These are phyloP conservation scores for Australoheros facetus DNA, from an alignment of 2,797 vertebrate species.

Conservation along the genomic window DNA sequence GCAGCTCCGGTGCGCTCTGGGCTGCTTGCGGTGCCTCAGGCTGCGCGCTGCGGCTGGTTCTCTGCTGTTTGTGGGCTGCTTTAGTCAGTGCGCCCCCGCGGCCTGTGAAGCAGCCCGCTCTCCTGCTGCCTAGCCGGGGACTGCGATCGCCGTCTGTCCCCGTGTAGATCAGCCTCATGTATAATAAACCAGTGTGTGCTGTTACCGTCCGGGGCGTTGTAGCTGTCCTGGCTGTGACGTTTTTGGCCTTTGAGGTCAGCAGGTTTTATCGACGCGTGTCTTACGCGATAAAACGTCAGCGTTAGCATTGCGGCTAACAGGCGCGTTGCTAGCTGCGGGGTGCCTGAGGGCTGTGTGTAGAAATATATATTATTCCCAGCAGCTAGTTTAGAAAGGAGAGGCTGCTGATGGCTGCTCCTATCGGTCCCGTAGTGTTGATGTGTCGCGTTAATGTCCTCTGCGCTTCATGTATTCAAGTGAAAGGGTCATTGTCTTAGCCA, in stretches of 20 bases:
- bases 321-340: background rate
- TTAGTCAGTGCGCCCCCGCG: conserved; percentile 44
- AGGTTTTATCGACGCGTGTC: conserved; percentile 21
- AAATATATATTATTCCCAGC: background rate
- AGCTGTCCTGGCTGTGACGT: rapidly evolving
- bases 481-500: background rate
- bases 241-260: rapidly evolving
- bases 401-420: background rate
- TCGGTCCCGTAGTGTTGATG: background rate
- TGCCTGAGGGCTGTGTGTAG: background rate
- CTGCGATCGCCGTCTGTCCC: background rate
- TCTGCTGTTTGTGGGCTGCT: conserved; percentile 69
- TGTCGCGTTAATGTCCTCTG: rapidly evolving
- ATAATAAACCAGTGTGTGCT: rapidly evolving
- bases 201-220: background rate
- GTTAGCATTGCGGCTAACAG: conserved; percentile 66
- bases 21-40: rapidly evolving
- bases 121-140: conserved; percentile 30
- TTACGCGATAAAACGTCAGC: conserved; percentile 62
- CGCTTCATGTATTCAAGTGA: background rate
- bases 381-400: background rate
- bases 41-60: background rate
- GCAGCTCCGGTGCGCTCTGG: rapidly evolving
- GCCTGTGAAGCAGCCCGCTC: conserved; percentile 70
- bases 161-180: background rate